Percentiles rank a stretch among this genome's conserved stretches.
Conservation (phyloP, 2,113 vertebrate genomes). For the Oncorhynchus mykiss region DNA sequence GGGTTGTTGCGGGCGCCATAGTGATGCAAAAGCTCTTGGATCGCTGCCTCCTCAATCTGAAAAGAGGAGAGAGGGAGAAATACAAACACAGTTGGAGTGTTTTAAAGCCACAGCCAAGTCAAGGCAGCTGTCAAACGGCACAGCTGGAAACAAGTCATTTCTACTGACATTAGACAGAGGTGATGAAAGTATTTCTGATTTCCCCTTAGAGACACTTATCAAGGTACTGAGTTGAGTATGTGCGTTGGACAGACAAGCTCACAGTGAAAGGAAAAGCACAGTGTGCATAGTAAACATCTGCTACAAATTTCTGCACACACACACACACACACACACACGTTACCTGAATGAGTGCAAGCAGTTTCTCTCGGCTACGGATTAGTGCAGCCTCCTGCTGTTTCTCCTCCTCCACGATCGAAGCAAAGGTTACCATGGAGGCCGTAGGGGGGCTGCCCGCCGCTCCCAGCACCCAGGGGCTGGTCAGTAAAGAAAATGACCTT, state of each 20-base stretch:
- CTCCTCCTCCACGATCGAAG: conserved; percentile 93
- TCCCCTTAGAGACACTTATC: no score
- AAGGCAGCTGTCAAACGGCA: no score
- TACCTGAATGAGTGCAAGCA: conserved; percentile 96
- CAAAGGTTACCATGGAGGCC: conserved; percentile 82
- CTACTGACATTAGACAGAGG: conserved; percentile 10
- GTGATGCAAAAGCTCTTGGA: conserved; percentile 89
- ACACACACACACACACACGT: conserved; percentile 2
- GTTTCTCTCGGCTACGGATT: conserved; percentile 92
- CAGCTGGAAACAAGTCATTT: no score
- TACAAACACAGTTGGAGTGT: conserved; percentile 14
- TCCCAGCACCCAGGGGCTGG: conserved; percentile 88
- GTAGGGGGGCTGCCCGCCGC: conserved; percentile 70
- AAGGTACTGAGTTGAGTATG: not conserved
- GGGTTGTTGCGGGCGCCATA: conserved; percentile 89
- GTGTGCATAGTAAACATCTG: not conserved
- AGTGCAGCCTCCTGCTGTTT: conserved; percentile 93
- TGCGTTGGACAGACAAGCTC: not conserved
- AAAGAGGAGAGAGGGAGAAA: not conserved
- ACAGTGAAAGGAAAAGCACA: not conserved
- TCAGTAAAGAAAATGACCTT: conserved; percentile 16
- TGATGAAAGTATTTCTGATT: not conserved
- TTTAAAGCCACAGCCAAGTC: conserved; percentile 32
- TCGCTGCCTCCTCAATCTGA: conserved; percentile 94
- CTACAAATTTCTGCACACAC: not conserved